phyloP scores from a whole-genome alignment of 35 echinoderm and acorn worm genomes.

The Lytechinus pictus region DNA sequence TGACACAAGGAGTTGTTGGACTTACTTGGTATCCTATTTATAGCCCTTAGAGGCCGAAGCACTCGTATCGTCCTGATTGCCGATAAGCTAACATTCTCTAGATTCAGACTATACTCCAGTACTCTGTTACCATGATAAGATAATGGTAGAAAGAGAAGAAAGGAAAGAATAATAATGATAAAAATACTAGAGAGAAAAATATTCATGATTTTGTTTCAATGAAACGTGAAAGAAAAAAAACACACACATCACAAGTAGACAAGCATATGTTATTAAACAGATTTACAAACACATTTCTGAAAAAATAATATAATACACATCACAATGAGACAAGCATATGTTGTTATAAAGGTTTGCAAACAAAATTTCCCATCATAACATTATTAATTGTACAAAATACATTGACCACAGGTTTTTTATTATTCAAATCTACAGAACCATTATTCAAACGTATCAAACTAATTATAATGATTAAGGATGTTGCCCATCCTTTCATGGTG shows the following conservation, averaged over 20 bases:
- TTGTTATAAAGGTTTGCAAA: background rate
- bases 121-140: slow-evolving; percentile 60
- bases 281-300: background rate
- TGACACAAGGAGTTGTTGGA: background rate
- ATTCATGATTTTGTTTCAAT: background rate
- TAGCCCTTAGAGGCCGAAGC: slow-evolving; percentile 86
- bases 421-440: background rate
- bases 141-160: slow-evolving; percentile 18
- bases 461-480: no score
- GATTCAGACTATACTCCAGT: slow-evolving; percentile 80
- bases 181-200: background rate
- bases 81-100: slow-evolving; percentile 82
- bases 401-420: background rate
- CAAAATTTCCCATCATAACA: background rate
- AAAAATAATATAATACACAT: background rate
- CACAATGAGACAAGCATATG: background rate
- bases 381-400: background rate
- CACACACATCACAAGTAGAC: background rate
- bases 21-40: slow-evolving; percentile 99
- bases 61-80: slow-evolving; percentile 94
- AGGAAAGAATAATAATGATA: background rate
- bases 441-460: background rate
- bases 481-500: background rate
- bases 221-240: background rate
- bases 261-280: background rate